A percentile compares a stretch with the other conserved stretches of the same genome.
Conservation (phyloP, 2,113 vertebrate species). For the Aegithalos caudatus region DNA sequence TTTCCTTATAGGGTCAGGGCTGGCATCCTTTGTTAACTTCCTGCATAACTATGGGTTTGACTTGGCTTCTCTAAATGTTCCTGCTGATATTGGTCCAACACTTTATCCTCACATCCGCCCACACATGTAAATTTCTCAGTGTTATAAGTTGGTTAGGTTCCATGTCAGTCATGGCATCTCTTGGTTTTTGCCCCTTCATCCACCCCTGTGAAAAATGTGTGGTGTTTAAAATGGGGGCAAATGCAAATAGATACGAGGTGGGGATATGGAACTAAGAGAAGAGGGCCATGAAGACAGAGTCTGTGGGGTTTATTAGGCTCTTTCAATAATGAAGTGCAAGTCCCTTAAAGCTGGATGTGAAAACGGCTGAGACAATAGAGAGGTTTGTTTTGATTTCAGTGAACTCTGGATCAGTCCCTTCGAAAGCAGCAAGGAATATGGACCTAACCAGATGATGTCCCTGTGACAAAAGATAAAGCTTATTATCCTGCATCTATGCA, state of each 20-base stretch:
- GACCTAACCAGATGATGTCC: neutral
- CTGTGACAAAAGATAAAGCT: neutral
- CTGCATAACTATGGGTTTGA: neutral
- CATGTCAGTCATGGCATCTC: neutral
- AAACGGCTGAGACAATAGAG: neutral
- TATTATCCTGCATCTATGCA: neutral
- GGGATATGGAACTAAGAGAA: neutral
- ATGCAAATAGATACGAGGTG: neutral
- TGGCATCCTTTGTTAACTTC: neutral
- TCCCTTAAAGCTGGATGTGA: neutral
- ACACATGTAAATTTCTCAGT: neutral
- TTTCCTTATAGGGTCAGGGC: neutral
- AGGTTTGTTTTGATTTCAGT: neutral
- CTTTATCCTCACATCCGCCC: conserved; percentile 21
- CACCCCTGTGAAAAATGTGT: neutral
- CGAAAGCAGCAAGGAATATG: neutral
- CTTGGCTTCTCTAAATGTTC: conserved; percentile 3
- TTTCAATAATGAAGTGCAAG: neutral
- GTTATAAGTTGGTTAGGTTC: neutral
- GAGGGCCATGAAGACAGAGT: neutral
- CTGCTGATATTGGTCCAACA: neutral
- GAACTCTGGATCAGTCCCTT: neutral
- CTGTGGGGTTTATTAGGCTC: neutral
- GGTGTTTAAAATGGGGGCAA: neutral
- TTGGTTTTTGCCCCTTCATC: neutral